Percentiles rank a stretch among this genome's conserved stretches.
Conservation (phyloP, 2,797 vertebrate species). For the Pangasius krempfi region DNA sequence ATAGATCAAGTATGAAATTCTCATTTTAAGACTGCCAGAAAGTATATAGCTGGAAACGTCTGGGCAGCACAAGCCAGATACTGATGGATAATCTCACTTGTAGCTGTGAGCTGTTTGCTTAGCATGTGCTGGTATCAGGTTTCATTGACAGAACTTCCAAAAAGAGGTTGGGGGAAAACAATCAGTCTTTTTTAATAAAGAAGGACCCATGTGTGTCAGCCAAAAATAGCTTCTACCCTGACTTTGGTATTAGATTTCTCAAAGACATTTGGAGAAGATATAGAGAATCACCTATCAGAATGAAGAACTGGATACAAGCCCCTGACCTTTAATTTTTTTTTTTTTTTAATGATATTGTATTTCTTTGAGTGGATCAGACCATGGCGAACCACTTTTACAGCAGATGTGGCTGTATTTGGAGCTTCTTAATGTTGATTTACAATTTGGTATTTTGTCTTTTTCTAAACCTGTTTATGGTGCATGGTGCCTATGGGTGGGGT, state of each 20-base stretch:
- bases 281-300: constrained; percentile 19
- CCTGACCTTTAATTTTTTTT: not conserved
- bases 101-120: constrained; percentile 42
- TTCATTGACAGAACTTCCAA: not conserved
- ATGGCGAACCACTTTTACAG: not conserved
- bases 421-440: not conserved
- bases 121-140: constrained; percentile 13
- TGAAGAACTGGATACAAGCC: not conserved
- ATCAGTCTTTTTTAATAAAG: constrained; percentile 29
- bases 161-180: not conserved
- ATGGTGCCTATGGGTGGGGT: not conserved
- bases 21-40: not conserved
- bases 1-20: not conserved
- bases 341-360: constrained; percentile 5
- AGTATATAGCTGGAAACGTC: not conserved
- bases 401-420: not conserved
- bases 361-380: not conserved
- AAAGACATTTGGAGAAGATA: constrained; percentile 26
- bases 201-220: constrained; percentile 27
- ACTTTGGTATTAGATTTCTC: constrained; percentile 31
- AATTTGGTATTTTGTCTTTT: not conserved
- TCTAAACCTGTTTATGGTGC: not conserved
- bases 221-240: constrained; percentile 20
- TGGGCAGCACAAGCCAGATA: not conserved
- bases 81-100: constrained; percentile 35